Conservation (phyloP, 2,888 invertebrate genomes). For the Biston betularia region DNA sequence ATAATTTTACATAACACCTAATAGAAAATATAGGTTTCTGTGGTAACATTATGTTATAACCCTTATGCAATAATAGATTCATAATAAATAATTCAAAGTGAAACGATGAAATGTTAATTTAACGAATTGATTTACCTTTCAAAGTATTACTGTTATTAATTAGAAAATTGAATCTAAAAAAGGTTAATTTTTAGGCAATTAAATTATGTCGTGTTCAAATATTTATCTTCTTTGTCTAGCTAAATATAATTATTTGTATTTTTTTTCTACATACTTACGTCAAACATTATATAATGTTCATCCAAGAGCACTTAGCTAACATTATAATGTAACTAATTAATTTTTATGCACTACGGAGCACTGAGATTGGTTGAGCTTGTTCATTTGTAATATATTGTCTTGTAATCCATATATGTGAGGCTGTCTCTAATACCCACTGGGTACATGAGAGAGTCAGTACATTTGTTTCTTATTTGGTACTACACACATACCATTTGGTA, state of each 20-base stretch:
- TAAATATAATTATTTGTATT: not conserved
- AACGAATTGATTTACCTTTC: not conserved
- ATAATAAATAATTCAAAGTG: not conserved
- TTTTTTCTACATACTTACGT: not conserved
- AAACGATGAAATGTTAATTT: not conserved
- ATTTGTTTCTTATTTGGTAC: too few species aligned
- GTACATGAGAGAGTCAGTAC: too few species aligned
- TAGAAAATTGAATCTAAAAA: not conserved
- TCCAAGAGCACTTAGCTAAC: conserved; percentile 15
- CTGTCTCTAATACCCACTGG: too few species aligned
- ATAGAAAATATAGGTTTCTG: not conserved
- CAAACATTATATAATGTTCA: not conserved
- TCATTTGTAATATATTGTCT: conserved; percentile 1
- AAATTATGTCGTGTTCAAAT: not conserved
- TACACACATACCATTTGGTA: too few species aligned
- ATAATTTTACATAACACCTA: not conserved
- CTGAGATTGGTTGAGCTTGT: conserved; percentile 37
- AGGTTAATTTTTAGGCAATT: not conserved
- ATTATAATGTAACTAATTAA: conserved; percentile 35
- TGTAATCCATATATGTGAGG: too few species aligned
- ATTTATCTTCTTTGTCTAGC: not conserved
- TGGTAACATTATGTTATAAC: not conserved
- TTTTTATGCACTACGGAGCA: conserved; percentile 39
- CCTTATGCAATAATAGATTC: not conserved
- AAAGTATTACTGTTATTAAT: too few species aligned